Evolutionary conservation across 2,113 vertebrate species (phyloP).

Genomic region (Brachyhypopomus gauderio): DNA sequence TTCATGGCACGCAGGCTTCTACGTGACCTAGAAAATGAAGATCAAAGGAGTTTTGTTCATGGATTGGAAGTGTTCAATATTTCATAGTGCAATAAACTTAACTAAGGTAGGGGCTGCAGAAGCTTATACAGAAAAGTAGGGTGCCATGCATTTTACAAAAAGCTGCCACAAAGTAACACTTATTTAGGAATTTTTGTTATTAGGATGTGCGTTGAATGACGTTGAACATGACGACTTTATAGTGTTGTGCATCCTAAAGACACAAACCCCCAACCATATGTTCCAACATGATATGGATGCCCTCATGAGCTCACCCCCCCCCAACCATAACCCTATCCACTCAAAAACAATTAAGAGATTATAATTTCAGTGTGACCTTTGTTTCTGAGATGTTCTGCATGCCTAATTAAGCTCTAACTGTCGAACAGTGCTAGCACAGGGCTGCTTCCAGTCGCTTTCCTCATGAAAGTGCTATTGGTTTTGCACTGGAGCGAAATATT

Average conservation of each 20-base stretch:
- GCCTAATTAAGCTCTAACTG: constrained; percentile 33
- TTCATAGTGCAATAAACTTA: constrained; percentile 47
- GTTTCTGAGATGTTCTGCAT: constrained; percentile 37
- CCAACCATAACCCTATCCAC: neutral
- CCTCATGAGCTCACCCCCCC: constrained; percentile 21
- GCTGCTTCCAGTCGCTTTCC: neutral
- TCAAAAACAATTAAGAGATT: constrained; percentile 40
- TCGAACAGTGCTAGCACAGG: neutral
- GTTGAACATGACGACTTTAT: neutral
- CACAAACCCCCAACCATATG: neutral
- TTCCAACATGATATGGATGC: neutral
- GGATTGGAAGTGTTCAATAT: constrained; percentile 57
- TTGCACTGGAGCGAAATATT: neutral
- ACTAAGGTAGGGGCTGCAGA: constrained; percentile 24
- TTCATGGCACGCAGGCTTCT: constrained; percentile 42
- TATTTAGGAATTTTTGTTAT: neutral
- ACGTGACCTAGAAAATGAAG: constrained; percentile 52
- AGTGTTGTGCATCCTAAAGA: neutral
- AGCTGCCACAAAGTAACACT: neutral
- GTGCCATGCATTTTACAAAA: neutral
- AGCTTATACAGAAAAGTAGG: neutral
- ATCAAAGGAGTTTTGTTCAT: constrained; percentile 59
- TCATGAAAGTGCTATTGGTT: neutral
- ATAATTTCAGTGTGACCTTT: constrained; percentile 51
- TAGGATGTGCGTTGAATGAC: neutral